Percentiles rank a stretch among this genome's conserved stretches.
Conservation (phyloP, 2,888 invertebrate genomes). For the Augiades crinisus region DNA sequence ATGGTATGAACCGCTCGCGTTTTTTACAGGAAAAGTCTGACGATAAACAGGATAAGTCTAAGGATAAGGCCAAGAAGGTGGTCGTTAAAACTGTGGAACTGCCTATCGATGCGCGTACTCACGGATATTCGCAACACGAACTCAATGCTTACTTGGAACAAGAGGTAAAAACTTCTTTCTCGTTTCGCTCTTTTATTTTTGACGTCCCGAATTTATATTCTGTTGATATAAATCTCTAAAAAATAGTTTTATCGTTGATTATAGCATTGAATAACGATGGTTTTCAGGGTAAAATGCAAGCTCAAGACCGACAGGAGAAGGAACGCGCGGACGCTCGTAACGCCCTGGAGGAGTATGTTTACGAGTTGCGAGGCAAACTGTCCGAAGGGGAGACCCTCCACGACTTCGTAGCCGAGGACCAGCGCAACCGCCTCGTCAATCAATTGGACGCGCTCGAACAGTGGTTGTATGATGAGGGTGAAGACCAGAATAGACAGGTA, state of each 20-base stretch:
- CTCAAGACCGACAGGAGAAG: slow-evolving; percentile 95
- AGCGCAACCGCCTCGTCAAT: slow-evolving; percentile 82
- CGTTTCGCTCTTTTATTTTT: too few relatives aligned
- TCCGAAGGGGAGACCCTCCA: slow-evolving; percentile 88
- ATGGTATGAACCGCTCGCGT: slow-evolving; percentile 53
- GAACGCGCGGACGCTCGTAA: slow-evolving; percentile 98
- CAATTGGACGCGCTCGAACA: slow-evolving; percentile 93
- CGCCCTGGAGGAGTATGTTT: slow-evolving; percentile 98
- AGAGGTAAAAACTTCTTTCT: slow-evolving; percentile 80
- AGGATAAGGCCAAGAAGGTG: slow-evolving; percentile 86
- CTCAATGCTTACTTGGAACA: slow-evolving; percentile 89
- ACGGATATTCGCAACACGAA: slow-evolving; percentile 86
- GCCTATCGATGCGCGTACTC: slow-evolving; percentile 89
- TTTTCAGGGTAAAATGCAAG: slow-evolving; percentile 89
- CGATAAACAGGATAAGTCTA: slow-evolving; percentile 85
- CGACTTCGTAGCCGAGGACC: slow-evolving; percentile 87
- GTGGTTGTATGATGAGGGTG: slow-evolving; percentile 98
- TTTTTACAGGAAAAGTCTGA: slow-evolving; percentile 75
- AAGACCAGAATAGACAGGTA: slow-evolving; percentile 88
- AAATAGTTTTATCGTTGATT: too few relatives aligned
- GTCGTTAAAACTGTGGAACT: slow-evolving; percentile 91
- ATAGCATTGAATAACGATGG: too few relatives aligned
- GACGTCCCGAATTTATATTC: too few relatives aligned
- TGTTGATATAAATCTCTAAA: too few relatives aligned
- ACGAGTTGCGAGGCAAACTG: slow-evolving; percentile 95